Evolutionary conservation across 2,113 vertebrate species (phyloP).

Genomic region (Chloroceryle aenea): DNA sequence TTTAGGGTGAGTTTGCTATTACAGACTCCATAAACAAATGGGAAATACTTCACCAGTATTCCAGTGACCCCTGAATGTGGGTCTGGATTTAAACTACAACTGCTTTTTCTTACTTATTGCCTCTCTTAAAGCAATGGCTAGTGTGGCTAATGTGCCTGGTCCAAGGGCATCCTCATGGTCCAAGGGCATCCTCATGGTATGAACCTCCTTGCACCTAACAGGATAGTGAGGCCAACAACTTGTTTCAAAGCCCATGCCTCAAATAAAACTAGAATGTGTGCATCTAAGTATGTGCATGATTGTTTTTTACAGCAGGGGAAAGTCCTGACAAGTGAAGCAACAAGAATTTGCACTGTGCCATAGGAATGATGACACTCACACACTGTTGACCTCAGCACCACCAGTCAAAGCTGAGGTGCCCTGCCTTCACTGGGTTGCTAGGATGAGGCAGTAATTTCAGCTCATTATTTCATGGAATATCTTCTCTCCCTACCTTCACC

Average conservation of each 20-base stretch:
- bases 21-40: neutral
- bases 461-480: neutral
- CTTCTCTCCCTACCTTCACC: neutral
- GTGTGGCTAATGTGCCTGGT: neutral
- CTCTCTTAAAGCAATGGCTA: neutral
- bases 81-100: neutral
- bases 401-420: neutral
- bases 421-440: neutral
- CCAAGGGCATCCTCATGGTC: too few relatives aligned
- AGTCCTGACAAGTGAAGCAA: neutral
- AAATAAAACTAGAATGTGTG: neutral
- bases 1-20: neutral
- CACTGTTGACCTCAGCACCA: neutral
- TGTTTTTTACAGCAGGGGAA: neutral
- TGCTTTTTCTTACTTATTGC: neutral
- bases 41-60: neutral
- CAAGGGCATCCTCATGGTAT: too few relatives aligned
- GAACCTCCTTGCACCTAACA: neutral
- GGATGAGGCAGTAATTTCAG: neutral
- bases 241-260: neutral
- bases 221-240: neutral
- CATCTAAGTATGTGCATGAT: neutral
- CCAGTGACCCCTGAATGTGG: neutral
- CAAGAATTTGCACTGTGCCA: neutral
- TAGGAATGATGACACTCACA: neutral